Evolutionary conservation across 2,113 vertebrate genomes (phyloP).

Genomic region (Camarhynchus parvulus): DNA sequence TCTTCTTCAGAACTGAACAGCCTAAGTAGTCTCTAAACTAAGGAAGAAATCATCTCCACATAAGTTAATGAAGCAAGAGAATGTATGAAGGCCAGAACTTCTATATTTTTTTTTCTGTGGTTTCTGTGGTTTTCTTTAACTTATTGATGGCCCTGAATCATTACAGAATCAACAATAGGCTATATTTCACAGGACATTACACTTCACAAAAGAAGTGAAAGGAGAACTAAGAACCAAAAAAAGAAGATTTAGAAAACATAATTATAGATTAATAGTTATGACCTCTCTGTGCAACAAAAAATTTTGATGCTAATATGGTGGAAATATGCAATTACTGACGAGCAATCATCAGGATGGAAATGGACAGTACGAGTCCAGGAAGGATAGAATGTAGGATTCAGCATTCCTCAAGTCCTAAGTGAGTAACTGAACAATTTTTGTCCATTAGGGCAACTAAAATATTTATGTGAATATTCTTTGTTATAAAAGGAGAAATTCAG

Average conservation of each 20-base stretch:
- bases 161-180: background rate
- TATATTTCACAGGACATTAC: background rate
- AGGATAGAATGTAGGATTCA: background rate
- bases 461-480: background rate
- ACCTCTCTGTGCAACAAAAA: background rate
- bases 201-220: background rate
- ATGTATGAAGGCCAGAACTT: background rate
- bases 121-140: background rate
- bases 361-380: background rate
- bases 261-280: background rate
- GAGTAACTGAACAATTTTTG: background rate
- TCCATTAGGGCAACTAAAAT: background rate
- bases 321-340: background rate
- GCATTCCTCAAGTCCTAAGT: background rate
- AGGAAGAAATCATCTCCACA: background rate
- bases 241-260: background rate
- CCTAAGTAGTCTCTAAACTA: background rate
- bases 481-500: background rate
- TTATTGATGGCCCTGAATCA: background rate
- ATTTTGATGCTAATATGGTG: background rate
- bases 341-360: background rate
- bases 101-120: no score
- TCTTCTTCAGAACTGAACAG: background rate
- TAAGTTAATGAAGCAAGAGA: background rate
- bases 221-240: background rate